These are phyloP conservation scores for Leptobrachium leishanense DNA, from an alignment of 2,113 vertebrate species.

Conservation along the genomic window DNA sequence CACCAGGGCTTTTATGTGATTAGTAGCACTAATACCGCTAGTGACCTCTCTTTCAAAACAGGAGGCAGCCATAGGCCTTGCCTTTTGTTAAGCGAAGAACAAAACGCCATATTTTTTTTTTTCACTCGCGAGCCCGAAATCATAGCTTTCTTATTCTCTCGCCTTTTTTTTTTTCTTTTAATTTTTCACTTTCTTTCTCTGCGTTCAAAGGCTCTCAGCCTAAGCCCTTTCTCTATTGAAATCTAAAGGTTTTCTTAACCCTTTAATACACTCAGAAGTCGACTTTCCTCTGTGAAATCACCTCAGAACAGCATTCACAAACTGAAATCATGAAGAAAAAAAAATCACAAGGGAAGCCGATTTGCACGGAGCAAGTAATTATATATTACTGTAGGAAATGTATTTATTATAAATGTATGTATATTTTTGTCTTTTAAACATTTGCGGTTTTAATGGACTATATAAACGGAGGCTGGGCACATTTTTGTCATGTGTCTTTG, in stretches of 20 bases:
- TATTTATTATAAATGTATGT: too few relatives aligned
- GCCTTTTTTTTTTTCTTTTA: conserved; percentile 20
- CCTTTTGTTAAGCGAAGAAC: conserved; percentile 55
- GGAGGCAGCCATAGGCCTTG: conserved; percentile 42
- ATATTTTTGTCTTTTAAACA: conserved; percentile 20
- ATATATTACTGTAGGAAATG: too few relatives aligned
- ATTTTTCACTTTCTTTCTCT: background rate
- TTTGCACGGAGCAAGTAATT: too few relatives aligned
- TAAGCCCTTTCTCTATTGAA: conserved; percentile 40
- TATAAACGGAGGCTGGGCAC: background rate
- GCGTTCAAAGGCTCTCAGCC: conserved; percentile 41
- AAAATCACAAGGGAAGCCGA: too few relatives aligned
- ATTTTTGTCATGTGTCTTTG: background rate
- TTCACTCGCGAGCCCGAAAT: conserved; percentile 40
- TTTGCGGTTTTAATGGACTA: background rate
- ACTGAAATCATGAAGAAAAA: too few relatives aligned
- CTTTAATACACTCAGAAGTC: conserved; percentile 10
- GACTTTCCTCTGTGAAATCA: too few relatives aligned
- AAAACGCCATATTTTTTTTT: conserved; percentile 55
- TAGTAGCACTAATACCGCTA: conserved; percentile 63
- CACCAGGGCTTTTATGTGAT: conserved; percentile 63
- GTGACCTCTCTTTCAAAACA: conserved; percentile 59
- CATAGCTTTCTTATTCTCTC: conserved; percentile 25
- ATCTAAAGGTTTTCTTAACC: conserved; percentile 48
- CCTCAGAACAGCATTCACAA: too few relatives aligned